A percentile compares a stretch with the other conserved stretches of the same genome.
phyloP scores from a whole-genome alignment of 2,888 invertebrate species.

The Polietes domitor region DNA sequence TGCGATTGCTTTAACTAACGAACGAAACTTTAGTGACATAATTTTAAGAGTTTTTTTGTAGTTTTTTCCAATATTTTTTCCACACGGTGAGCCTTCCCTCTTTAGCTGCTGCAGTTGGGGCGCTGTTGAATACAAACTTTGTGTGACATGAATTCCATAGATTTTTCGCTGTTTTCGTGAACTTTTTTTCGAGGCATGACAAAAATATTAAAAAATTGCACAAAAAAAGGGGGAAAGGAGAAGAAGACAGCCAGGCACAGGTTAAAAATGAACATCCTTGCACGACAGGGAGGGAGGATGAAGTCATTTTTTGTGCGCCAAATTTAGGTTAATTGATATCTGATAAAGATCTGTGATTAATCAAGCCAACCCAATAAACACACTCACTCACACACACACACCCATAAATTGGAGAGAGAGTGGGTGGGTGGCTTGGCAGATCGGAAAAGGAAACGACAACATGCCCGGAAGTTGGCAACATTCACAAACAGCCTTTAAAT shows the following conservation, averaged over 20 bases:
- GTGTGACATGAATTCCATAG: conserved; percentile 55
- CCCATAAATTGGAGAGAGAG: not conserved
- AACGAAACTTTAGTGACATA: conserved; percentile 63
- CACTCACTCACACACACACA: not conserved
- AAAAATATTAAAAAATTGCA: conserved; percentile 19
- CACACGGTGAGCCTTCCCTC: not conserved
- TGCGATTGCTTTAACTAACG: conserved; percentile 48
- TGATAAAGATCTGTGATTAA: conserved; percentile 56
- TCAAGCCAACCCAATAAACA: conserved; percentile 40
- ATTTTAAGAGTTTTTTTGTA: conserved; percentile 58
- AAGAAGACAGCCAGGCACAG: not conserved
- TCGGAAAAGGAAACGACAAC: not conserved
- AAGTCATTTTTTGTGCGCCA: conserved; percentile 1
- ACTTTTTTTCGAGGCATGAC: conserved; percentile 45
- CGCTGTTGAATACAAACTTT: not conserved
- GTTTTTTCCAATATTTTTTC: conserved; percentile 6
- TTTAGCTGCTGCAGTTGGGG: no score
- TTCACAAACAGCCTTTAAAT: not conserved
- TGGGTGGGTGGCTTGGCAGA: no score
- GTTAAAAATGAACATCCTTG: not conserved
- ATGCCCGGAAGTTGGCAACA: not conserved
- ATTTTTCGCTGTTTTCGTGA: conserved; percentile 35
- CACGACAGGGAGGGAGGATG: not conserved
- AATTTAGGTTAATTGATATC: conserved; percentile 64
- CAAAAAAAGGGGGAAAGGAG: not conserved